Evolutionary conservation across 1,140 invertebrate species (phyloP).

Genomic region (Heliconius eleuchia): DNA sequence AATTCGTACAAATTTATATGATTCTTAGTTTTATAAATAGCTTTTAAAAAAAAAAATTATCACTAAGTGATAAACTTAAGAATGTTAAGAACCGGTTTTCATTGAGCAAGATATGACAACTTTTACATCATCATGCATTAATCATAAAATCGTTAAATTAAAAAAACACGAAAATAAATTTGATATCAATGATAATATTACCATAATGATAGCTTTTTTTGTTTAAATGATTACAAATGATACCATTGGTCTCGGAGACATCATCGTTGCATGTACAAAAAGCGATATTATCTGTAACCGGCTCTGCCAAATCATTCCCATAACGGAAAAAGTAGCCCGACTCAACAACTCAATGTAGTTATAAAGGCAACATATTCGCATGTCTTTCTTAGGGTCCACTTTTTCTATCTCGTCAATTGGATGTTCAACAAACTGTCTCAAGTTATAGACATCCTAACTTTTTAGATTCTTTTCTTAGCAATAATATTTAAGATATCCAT

Average conservation of each 20-base stretch:
- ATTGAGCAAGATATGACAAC: background rate
- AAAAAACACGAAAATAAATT: constrained; percentile 24
- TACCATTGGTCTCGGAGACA: constrained; percentile 22
- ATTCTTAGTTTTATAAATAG: background rate
- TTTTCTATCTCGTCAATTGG: constrained; percentile 12
- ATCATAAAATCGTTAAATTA: constrained; percentile 20
- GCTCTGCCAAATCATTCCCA: constrained; percentile 34
- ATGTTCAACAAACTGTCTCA: background rate
- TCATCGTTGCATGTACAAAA: constrained; percentile 21
- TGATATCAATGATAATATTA: constrained; percentile 17
- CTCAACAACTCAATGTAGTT: constrained; percentile 17
- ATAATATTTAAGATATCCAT: background rate
- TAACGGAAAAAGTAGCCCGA: constrained; percentile 28
- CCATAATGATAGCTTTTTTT: constrained; percentile 23
- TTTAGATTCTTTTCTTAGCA: constrained; percentile 7
- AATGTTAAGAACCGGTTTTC: constrained; percentile 2
- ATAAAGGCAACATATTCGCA: constrained; percentile 15
- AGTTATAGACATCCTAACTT: constrained; percentile 1
- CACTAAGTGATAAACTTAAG: background rate
- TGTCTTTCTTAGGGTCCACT: background rate
- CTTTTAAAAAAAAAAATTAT: background rate
- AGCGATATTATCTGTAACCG: constrained; percentile 29
- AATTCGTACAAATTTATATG: constrained; percentile 3
- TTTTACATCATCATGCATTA: constrained; percentile 31
- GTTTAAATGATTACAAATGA: constrained; percentile 29